A percentile compares a stretch with the other conserved stretches of the same genome.
These are phyloP conservation scores for Anoplius nigerrimus DNA, from an alignment of 2,888 invertebrate species.

Conservation along the genomic window DNA sequence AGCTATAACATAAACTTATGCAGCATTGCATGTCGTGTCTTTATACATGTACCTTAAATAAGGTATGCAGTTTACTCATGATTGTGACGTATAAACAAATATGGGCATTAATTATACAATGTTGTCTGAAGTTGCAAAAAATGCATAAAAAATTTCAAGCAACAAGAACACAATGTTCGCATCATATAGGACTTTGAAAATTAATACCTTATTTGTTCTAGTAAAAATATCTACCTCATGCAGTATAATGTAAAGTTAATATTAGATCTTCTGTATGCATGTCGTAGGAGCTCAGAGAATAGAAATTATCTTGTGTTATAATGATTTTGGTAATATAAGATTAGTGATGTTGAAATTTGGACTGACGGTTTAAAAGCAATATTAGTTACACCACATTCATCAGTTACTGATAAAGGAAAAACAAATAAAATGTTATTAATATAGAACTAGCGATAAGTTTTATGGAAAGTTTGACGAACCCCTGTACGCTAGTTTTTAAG, in stretches of 20 bases:
- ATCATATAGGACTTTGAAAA: constrained; percentile 51
- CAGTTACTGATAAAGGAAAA: constrained; percentile 1
- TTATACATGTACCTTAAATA: constrained; percentile 38
- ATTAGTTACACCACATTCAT: neutral
- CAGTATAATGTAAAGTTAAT: constrained; percentile 56
- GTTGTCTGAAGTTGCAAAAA: constrained; percentile 14
- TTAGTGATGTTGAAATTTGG: neutral
- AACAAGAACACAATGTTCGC: constrained; percentile 53
- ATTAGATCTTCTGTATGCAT: constrained; percentile 45
- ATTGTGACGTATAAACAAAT: constrained; percentile 41
- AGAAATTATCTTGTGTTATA: constrained; percentile 13
- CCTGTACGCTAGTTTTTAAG: constrained; percentile 17
- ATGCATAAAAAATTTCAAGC: constrained; percentile 55
- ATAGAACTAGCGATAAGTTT: neutral
- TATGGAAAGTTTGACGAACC: constrained; percentile 52
- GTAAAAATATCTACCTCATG: constrained; percentile 59
- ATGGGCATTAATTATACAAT: constrained; percentile 48
- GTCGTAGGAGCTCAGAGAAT: constrained; percentile 49
- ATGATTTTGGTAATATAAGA: constrained; percentile 40
- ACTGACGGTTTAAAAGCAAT: neutral
- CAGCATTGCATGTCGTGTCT: constrained; percentile 48
- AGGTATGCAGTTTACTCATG: constrained; percentile 39
- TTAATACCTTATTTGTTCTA: constrained; percentile 45
- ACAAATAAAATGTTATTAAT: neutral
- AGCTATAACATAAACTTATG: constrained; percentile 35